Evolutionary conservation across 2,113 vertebrate species (phyloP).

Genomic region (Taurulus bubalis): DNA sequence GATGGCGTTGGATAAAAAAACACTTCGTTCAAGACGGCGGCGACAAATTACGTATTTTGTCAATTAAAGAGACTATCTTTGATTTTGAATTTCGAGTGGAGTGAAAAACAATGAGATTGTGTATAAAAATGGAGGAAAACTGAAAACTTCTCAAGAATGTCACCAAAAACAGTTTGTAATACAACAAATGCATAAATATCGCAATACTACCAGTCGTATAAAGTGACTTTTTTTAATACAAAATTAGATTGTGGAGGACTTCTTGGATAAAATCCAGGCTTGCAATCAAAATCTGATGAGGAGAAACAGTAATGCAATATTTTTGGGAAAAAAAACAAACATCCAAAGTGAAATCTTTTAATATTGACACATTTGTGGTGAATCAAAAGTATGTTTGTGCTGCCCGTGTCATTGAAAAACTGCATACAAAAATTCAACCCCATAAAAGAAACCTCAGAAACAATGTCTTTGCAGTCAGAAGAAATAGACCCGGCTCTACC

Average conservation of each 20-base stretch:
- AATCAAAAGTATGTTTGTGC: neutral
- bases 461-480: neutral
- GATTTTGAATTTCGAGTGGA: too few species aligned
- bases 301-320: neutral
- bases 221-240: too few species aligned
- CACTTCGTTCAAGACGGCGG: neutral
- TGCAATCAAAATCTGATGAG: neutral
- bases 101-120: too few species aligned
- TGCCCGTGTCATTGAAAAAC: neutral
- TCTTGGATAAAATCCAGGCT: neutral
- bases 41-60: neutral
- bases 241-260: neutral
- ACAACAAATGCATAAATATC: too few species aligned
- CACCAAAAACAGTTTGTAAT: too few species aligned
- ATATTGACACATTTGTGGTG: neutral
- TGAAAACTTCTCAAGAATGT: too few species aligned
- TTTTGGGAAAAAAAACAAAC: neutral
- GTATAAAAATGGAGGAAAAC: too few species aligned
- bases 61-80: neutral
- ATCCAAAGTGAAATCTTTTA: neutral
- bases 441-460: too few species aligned
- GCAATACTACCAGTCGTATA: too few species aligned
- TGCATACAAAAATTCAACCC: neutral
- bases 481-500: neutral
- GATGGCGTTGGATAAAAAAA: neutral